Conservation (phyloP, 64 coral and sea anemone genomes). For the Astreopora myriophthalma region DNA sequence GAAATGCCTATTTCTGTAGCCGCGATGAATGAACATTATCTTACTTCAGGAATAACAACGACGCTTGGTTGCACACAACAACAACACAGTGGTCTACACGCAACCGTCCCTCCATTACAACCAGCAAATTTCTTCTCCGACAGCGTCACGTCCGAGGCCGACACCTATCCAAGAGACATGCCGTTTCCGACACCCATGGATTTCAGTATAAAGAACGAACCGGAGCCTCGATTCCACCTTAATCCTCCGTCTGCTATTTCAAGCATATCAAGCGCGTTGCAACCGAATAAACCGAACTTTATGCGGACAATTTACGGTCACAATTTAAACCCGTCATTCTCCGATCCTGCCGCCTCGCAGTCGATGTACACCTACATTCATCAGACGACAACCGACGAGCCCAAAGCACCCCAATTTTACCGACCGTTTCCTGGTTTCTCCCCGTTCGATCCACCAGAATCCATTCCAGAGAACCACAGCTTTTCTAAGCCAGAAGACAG, state of each 20-base stretch:
- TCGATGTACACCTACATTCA: constrained; percentile 89
- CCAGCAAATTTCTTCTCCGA: constrained; percentile 6
- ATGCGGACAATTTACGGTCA: constrained; percentile 82
- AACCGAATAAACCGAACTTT: constrained; percentile 57
- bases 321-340: constrained; percentile 64
- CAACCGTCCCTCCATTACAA: constrained; percentile 1
- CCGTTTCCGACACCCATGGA: constrained; percentile 36
- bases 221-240: constrained; percentile 65
- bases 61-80: constrained; percentile 50
- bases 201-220: constrained; percentile 67
- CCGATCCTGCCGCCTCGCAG: constrained; percentile 52
- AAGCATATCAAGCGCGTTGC: constrained; percentile 61
- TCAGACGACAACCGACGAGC: constrained; percentile 55
- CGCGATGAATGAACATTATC: constrained; percentile 46
- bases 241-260: constrained; percentile 64
- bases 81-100: constrained; percentile 31
- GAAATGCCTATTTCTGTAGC: constrained; percentile 28
- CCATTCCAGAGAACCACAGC: constrained; percentile 57
- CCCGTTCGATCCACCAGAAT: constrained; percentile 60
- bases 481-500: constrained; percentile 68
- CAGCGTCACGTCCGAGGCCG: neutral
- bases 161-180: constrained; percentile 24
- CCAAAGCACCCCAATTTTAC: constrained; percentile 82
- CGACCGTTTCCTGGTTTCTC: constrained; percentile 70
- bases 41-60: constrained; percentile 31